A percentile compares a stretch with the other conserved stretches of the same genome.
phyloP scores from a whole-genome alignment of 1,140 invertebrate genomes.

The Neodiprion lecontei region DNA sequence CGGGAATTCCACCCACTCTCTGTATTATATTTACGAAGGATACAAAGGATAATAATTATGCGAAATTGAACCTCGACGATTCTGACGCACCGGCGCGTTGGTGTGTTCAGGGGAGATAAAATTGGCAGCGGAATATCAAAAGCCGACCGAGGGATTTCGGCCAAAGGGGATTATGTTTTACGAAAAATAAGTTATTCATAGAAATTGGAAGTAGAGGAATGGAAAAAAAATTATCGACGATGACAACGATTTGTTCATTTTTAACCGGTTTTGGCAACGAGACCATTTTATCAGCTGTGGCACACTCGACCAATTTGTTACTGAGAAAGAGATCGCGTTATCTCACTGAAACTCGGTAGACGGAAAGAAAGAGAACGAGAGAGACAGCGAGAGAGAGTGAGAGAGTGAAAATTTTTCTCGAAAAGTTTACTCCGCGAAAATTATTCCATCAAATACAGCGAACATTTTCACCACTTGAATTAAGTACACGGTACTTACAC shows the following conservation, averaged over 20 bases:
- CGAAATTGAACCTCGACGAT: constrained; percentile 4
- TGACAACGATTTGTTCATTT: neutral
- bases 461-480: neutral
- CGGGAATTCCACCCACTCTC: neutral
- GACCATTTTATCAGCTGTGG: too few relatives aligned
- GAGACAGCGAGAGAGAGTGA: too few relatives aligned
- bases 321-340: neutral
- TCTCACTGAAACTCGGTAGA: neutral
- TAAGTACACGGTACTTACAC: neutral
- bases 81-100: neutral
- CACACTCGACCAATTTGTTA: too few relatives aligned
- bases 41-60: neutral
- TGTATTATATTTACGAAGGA: neutral
- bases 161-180: too few relatives aligned
- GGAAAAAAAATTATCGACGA: too few relatives aligned
- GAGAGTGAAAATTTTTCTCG: neutral
- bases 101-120: neutral
- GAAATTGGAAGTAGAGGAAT: too few relatives aligned
- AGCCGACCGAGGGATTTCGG: too few relatives aligned
- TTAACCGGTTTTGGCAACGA: neutral
- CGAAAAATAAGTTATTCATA: too few relatives aligned
- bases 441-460: neutral
- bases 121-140: neutral
- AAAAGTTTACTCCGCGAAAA: neutral
- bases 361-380: too few relatives aligned